Conservation (phyloP, 2,113 vertebrate species). For the Nothoprocta pentlandii region DNA sequence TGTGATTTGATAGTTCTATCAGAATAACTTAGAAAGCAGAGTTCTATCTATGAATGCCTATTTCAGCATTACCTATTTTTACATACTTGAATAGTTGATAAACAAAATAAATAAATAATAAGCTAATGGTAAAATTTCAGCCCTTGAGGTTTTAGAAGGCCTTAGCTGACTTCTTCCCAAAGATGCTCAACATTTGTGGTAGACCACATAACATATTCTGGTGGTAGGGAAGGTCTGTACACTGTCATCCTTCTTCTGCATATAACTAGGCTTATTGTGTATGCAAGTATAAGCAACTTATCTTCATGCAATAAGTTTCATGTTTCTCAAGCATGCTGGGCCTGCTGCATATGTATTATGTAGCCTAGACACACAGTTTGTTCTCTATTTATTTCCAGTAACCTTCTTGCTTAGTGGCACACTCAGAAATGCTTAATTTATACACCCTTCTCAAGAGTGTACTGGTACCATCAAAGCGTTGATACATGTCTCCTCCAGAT, state of each 20-base stretch:
- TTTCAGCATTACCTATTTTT: neutral
- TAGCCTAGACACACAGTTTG: neutral
- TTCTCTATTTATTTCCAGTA: neutral
- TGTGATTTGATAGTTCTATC: neutral
- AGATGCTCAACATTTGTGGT: neutral
- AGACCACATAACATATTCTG: neutral
- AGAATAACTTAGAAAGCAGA: neutral
- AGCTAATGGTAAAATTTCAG: neutral
- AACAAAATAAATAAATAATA: neutral
- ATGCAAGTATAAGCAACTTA: neutral
- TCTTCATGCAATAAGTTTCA: neutral
- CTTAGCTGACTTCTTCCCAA: neutral
- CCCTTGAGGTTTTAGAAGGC: neutral
- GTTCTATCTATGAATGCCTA: neutral
- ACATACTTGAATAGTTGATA: neutral
- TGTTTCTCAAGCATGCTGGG: neutral
- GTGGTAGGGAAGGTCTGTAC: neutral
- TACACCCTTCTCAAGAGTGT: neutral
- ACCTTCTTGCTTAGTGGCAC: neutral
- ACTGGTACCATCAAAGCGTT: neutral
- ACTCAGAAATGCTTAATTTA: neutral
- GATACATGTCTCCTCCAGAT: neutral
- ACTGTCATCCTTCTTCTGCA: neutral
- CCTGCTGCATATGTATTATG: neutral
- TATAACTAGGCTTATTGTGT: neutral